Evolutionary conservation across 2,113 vertebrate species (phyloP), one percentile per base, ranked within the genome.

Genomic region (Rhabdornis inornatus): DNA sequence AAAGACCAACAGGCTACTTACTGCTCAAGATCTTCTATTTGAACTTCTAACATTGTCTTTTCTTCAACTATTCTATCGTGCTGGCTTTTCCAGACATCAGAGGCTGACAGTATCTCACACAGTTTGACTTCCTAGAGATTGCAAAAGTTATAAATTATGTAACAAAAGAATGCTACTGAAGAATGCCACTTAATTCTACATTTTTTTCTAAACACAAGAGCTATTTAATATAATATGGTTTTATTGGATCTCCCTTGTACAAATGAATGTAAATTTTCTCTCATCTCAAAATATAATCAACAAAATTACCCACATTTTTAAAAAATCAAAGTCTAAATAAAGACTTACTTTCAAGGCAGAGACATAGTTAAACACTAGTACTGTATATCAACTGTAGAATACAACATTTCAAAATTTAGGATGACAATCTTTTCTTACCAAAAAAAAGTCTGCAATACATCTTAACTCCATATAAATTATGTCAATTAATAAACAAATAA

Each of bases 111-210:
- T 55, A 97, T 97, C 78, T 98, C 97, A 87, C 94, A 93, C 84
- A 99, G 95, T 94, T 97, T 95, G 88, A 95, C 95, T 89, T 99
- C 98, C 99, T 99, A 95, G 71, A 96, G 79, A 95, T 96, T 19
- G 82, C 27, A 96, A 64, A 86, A 94, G 94, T 92, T 84, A 94
- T 12, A 84, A 74, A 95, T 80, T 50, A 76, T 40, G 23, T 85
- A 96, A 95, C 40, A 83, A 55, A 90, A 70, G 75, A 95, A 77
- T 55, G 9, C 12, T 20, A 55, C 57, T 28, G 39, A 87, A 75
- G 76, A 95, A 76, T 39, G 47, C 27, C 60, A 50, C 39, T 35
- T 61, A 60, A 23, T 89, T 95, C 55, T 87, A 49, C 21, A 85
- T 9, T 7, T 31, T 56, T 53, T 59, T 83, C 47, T 89, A 86